A percentile compares a stretch with the other conserved stretches of the same genome.
phyloP scores from a whole-genome alignment of 2,113 vertebrate genomes.

The Acinonyx jubatus region DNA sequence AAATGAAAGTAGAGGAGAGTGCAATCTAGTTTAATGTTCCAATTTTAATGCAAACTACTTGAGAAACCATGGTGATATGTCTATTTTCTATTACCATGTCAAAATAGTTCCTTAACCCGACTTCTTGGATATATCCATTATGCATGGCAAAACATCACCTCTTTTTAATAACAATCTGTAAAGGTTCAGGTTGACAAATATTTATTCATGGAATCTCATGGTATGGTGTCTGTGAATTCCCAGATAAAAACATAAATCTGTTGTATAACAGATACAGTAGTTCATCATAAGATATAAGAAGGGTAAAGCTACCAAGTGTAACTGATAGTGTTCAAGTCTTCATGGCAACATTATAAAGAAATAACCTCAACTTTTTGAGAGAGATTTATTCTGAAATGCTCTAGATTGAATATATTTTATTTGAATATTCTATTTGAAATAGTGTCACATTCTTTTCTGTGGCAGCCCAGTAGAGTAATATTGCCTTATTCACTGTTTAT shows the following conservation, averaged over 20 bases:
- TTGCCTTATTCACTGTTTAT: neutral
- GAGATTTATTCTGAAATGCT: neutral
- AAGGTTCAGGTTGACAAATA: slow-evolving; percentile 51
- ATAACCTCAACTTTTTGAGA: neutral
- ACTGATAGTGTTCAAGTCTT: neutral
- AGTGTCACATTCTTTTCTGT: neutral
- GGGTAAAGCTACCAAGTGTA: neutral
- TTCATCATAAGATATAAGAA: slow-evolving; percentile 8
- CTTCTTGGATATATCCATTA: slow-evolving; percentile 40
- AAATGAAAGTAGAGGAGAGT: slow-evolving; percentile 17
- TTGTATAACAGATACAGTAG: neutral
- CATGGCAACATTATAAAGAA: slow-evolving; percentile 22
- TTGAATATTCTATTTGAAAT: neutral
- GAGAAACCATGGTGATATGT: neutral
- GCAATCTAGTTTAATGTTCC: neutral
- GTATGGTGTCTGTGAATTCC: neutral
- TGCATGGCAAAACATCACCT: neutral
- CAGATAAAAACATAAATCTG: slow-evolving; percentile 47
- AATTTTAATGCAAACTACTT: slow-evolving; percentile 51
- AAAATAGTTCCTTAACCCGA: slow-evolving; percentile 48
- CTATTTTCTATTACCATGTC: slow-evolving; percentile 38
- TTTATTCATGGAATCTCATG: slow-evolving; percentile 38
- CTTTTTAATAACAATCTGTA: slow-evolving; percentile 10
- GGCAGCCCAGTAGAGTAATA: neutral
- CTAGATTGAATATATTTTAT: neutral